Base-by-base conservation (phyloP, 2,113 vertebrate species). In the Muscicapa adusta region DNA sequence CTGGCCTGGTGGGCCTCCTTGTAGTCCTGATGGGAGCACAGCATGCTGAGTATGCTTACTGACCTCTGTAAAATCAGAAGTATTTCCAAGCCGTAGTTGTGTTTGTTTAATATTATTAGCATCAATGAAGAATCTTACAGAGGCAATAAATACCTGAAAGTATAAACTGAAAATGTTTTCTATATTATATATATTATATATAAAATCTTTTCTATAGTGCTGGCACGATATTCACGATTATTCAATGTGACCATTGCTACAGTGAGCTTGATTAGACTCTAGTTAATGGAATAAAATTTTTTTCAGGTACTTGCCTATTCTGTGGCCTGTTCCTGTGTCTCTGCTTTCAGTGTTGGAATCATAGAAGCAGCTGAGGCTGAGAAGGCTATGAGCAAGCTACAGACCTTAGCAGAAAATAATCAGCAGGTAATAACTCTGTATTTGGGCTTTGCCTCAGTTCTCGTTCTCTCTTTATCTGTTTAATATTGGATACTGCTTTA, bases 221-320 rank as follows among this genome's bases (percentile, higher is more conserved):
- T 71, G 26, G 18, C 16, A 42, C 1, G 11, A 40, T 40, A 40
- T 40, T 40, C 38, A 40, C 38, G 38, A 4, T 47, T 61, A 28
- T 17, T 79, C 15, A 33, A 0, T 60, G 36, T 82, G 28, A 56
- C 47, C 6, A 12, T 63, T 82, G 20, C 36, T 65, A 18, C 18
- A 34, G 16, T 38, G 23, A 70, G 34, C 43, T 88, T 47, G 10
- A 53, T 65, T 29, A 24, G 31, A 51, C 12, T 29, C 6, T 42
- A 26, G 4, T n/a, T 89, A 79, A 85, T 3, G 26, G 22, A 77
- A 53, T 45, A 70, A 38, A 61, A 1, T 50, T 84, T 84, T 88
- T 85, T 72, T 53, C 91, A 99, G 99, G 98, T 98, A 8, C 97
- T 99, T 95, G 98, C 99, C 24, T 99, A 99, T 86, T 98, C 98